Conservation (phyloP, 2,888 invertebrate genomes). For the Volucella inanis region DNA sequence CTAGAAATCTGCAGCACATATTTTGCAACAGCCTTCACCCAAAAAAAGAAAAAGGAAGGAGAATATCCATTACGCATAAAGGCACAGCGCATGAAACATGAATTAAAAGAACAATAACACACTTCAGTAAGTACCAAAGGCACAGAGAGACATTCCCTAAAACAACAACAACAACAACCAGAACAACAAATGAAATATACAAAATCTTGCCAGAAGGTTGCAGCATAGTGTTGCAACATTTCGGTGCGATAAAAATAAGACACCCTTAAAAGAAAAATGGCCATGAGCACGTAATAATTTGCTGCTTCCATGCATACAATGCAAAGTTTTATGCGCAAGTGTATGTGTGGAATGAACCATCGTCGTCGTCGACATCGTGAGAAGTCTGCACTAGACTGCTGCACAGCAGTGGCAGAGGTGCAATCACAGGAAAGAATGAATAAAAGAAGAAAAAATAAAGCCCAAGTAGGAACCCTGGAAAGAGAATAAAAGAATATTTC, state of each 20-base stretch:
- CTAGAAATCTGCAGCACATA: slow-evolving; percentile 52
- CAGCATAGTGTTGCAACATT: slow-evolving; percentile 31
- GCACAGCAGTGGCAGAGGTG: slow-evolving; percentile 5
- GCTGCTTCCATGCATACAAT: slow-evolving; percentile 14
- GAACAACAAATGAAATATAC: not conserved
- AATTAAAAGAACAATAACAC: slow-evolving; percentile 71
- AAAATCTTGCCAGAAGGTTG: slow-evolving; percentile 48
- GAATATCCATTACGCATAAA: slow-evolving; percentile 59
- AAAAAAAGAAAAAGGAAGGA: slow-evolving; percentile 39
- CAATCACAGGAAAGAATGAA: not conserved
- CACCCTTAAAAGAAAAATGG: slow-evolving; percentile 57
- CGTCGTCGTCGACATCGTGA: not conserved
- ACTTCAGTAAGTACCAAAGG: slow-evolving; percentile 55
- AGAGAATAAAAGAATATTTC: slow-evolving; percentile 23
- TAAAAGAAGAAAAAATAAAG: not conserved
- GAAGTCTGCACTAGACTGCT: slow-evolving; percentile 53
- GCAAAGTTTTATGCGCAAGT: not conserved
- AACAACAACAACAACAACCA: not conserved
- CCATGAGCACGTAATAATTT: slow-evolving; percentile 69
- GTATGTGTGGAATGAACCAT: slow-evolving; percentile 39
- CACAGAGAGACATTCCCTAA: not conserved
- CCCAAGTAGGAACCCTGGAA: not conserved
- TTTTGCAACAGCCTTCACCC: slow-evolving; percentile 73
- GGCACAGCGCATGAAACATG: slow-evolving; percentile 56
- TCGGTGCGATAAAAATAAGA: slow-evolving; percentile 70